Percentiles rank a stretch among this genome's conserved stretches.
These are phyloP conservation scores for Centropyge bicolor DNA, from an alignment of 2,797 vertebrate species.

Conservation along the genomic window DNA sequence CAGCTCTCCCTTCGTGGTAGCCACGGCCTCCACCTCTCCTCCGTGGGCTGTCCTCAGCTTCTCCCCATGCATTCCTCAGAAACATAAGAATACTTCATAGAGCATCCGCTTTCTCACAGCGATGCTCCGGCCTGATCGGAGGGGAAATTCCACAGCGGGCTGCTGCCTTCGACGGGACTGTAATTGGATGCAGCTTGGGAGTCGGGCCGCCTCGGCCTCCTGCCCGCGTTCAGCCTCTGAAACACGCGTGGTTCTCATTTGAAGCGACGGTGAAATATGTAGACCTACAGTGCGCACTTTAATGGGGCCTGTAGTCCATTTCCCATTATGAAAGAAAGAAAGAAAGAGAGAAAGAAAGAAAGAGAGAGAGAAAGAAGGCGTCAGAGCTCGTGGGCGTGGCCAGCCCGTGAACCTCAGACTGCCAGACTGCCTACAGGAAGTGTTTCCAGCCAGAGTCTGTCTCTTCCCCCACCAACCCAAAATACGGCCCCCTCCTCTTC, in stretches of 20 bases:
- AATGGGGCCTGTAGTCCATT: conserved; percentile 10
- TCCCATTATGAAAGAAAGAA: neutral
- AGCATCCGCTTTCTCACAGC: neutral
- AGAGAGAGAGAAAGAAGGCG: neutral
- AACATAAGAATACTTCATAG: conserved; percentile 3
- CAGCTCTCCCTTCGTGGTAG: neutral
- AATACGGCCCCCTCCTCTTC: conserved; percentile 12
- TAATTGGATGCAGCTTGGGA: conserved; percentile 67
- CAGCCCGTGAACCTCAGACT: conserved; percentile 64
- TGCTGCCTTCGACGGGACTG: conserved; percentile 15
- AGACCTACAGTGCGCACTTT: neutral
- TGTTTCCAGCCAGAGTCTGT: conserved; percentile 24
- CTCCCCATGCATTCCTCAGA: neutral
- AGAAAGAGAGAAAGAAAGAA: neutral
- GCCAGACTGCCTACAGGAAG: conserved; percentile 66
- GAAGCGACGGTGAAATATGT: conserved; percentile 41
- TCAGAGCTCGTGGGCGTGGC: conserved; percentile 65
- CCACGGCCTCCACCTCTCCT: neutral
- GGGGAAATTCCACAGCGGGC: conserved; percentile 56
- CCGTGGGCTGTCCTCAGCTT: no score
- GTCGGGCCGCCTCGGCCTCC: conserved; percentile 30
- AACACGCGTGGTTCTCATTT: conserved; percentile 42
- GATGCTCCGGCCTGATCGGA: neutral
- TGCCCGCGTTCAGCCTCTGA: conserved; percentile 3
- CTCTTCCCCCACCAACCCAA: conserved; percentile 9